Evolutionary conservation across 1,140 invertebrate species (phyloP).

Genomic region (Tetranychus cinnabarinus): DNA sequence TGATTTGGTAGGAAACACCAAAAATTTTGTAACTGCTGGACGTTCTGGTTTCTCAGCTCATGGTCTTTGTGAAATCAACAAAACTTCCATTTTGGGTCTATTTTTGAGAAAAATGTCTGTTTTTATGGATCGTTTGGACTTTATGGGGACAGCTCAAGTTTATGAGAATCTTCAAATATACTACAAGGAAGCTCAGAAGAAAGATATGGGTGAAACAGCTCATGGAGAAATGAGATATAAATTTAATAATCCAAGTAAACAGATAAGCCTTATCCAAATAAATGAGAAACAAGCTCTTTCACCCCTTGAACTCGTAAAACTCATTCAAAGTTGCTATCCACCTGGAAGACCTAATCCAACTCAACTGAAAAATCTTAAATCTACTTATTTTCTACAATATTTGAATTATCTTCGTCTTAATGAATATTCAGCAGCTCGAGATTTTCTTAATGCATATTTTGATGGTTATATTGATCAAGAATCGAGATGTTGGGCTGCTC

Average conservation of each 20-base stretch:
- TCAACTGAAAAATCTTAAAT: not conserved
- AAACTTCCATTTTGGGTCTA: slow-evolving; percentile 1
- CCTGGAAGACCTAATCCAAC: not conserved
- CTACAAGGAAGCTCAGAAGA: not conserved
- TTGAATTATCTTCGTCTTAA: slow-evolving; percentile 9
- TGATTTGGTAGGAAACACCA: not conserved
- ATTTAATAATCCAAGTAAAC: slow-evolving; percentile 1
- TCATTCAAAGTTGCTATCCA: not conserved
- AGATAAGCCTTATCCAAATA: slow-evolving; percentile 2
- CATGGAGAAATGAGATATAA: not conserved
- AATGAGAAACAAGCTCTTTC: slow-evolving; percentile 5
- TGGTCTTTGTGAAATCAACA: not conserved
- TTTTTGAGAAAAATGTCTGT: not conserved
- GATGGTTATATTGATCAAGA: slow-evolving; percentile 1
- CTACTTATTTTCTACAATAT: slow-evolving; percentile 8
- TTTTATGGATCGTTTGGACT: slow-evolving; percentile 1
- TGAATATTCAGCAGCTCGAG: slow-evolving; percentile 4
- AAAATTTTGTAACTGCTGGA: not conserved
- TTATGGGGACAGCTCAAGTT: not conserved
- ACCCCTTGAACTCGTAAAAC: not conserved
- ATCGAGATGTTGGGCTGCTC: slow-evolving; percentile 7
- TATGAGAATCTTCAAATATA: not conserved
- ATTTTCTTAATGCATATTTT: slow-evolving; percentile 10
- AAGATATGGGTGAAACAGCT: not conserved
- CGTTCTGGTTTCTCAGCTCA: not conserved